Evolutionary conservation across 2,888 invertebrate species (phyloP).

Genomic region (Aspidapion aeneum): DNA sequence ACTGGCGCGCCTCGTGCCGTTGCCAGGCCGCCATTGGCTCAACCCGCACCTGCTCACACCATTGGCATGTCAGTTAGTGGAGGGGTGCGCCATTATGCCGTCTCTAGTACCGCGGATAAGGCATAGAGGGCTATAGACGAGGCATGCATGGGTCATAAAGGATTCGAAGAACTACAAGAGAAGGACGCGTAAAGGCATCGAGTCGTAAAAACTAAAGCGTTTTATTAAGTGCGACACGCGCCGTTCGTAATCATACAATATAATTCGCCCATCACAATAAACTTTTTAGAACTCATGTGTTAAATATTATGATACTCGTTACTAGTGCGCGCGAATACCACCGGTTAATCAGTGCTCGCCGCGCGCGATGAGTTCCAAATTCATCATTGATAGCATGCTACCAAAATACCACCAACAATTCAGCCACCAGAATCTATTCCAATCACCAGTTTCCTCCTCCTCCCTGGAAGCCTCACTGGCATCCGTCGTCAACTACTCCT

Average conservation of each 20-base stretch:
- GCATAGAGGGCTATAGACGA: constrained; percentile 82
- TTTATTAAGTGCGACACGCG: constrained; percentile 2
- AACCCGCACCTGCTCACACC: constrained; percentile 54
- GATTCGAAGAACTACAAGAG: constrained; percentile 71
- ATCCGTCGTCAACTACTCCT: constrained; percentile 57
- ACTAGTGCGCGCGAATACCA: constrained; percentile 38
- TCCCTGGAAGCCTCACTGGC: constrained; percentile 71
- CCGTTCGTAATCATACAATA: not conserved
- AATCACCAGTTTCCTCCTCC: constrained; percentile 48
- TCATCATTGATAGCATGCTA: constrained; percentile 97
- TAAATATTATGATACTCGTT: constrained; percentile 42
- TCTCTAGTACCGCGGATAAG: constrained; percentile 61
- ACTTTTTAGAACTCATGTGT: constrained; percentile 32
- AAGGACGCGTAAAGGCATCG: constrained; percentile 53
- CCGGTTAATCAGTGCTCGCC: constrained; percentile 43
- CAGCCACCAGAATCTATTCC: constrained; percentile 66
- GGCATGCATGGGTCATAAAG: constrained; percentile 83
- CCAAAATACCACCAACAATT: constrained; percentile 87
- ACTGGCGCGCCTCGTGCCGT: constrained; percentile 32
- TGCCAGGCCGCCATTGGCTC: constrained; percentile 45
- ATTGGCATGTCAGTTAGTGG: constrained; percentile 46
- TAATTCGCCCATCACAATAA: constrained; percentile 16
- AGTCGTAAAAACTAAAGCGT: constrained; percentile 37
- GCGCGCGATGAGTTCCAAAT: constrained; percentile 90
- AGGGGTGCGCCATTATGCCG: constrained; percentile 50